Percentiles rank a stretch among this genome's conserved stretches.
Conservation (phyloP, 1,140 invertebrate species). For the Drosophila orosa region DNA sequence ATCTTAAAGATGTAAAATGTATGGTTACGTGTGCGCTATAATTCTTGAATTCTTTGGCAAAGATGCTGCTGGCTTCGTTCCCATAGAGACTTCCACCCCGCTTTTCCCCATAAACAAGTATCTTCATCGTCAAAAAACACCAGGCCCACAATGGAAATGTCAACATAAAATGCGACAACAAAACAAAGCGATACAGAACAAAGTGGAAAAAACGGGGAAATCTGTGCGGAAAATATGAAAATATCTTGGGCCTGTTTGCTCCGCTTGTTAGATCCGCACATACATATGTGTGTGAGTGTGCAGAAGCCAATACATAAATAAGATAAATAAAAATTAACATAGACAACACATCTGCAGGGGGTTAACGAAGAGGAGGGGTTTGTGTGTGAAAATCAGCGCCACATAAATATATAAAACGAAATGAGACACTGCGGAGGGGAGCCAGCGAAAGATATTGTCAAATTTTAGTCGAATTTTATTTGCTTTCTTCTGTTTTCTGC, state of each 20-base stretch:
- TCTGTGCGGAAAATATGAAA: conserved; percentile 54
- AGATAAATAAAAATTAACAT: conserved; percentile 78
- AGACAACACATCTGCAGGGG: conserved; percentile 51
- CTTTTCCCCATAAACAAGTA: conserved; percentile 60
- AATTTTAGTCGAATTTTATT: conserved; percentile 60
- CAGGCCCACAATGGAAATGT: conserved; percentile 42
- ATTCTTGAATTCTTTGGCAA: neutral
- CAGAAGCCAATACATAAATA: conserved; percentile 62
- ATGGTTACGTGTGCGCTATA: neutral
- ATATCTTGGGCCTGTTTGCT: conserved; percentile 41
- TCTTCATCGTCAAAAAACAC: conserved; percentile 60
- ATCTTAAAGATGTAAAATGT: conserved; percentile 23
- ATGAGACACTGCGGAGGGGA: conserved; percentile 29
- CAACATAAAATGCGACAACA: conserved; percentile 43
- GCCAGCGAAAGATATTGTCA: conserved; percentile 51
- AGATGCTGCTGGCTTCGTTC: neutral
- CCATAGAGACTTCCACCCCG: conserved; percentile 1
- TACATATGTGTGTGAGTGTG: conserved; percentile 12
- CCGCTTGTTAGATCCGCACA: conserved; percentile 28
- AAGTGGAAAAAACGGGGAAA: conserved; percentile 34
- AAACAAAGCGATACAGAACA: conserved; percentile 31
- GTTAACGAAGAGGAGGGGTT: neutral
- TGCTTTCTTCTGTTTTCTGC: conserved; percentile 32
- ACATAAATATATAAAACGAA: conserved; percentile 60
- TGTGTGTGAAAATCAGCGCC: conserved; percentile 45